Conservation (phyloP, 2,888 invertebrate species). For the Aleiodes leptofemur region DNA sequence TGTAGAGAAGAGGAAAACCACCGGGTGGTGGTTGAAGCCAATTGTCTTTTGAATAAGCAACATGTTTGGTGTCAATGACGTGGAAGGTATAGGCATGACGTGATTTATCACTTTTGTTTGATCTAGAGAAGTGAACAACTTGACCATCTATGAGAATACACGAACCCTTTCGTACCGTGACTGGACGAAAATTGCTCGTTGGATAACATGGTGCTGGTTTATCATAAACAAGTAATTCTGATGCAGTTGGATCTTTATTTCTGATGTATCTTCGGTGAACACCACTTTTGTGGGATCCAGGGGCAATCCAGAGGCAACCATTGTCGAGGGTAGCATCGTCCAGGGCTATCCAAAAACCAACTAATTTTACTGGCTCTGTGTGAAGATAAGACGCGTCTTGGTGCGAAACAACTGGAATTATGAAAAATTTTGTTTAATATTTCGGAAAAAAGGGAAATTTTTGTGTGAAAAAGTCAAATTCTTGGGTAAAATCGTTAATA, state of each 20-base stretch:
- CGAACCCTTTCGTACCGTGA: conserved; percentile 91
- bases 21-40: conserved; percentile 89
- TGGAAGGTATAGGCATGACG: conserved; percentile 98
- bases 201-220: conserved; percentile 83
- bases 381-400: conserved; percentile 93
- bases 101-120: conserved; percentile 88
- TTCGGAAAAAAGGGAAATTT: too few species aligned
- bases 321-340: conserved; percentile 95
- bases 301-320: conserved; percentile 95
- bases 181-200: conserved; percentile 84
- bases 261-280: conserved; percentile 84
- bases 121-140: conserved; percentile 94
- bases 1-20: conserved; percentile 84
- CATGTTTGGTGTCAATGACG: conserved; percentile 86
- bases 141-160: conserved; percentile 93
- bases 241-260: conserved; percentile 81
- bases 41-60: conserved; percentile 87
- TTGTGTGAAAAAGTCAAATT: too few species aligned
- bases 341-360: conserved; percentile 97
- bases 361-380: conserved; percentile 87
- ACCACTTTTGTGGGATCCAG: conserved; percentile 92
- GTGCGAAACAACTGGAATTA: conserved; percentile 82
- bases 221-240: conserved; percentile 82
- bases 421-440: background rate
- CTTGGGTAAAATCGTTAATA: too few species aligned